These are phyloP conservation scores for Gymnoscelis rufifasciata DNA, from an alignment of 2,888 invertebrate genomes.

Conservation along the genomic window DNA sequence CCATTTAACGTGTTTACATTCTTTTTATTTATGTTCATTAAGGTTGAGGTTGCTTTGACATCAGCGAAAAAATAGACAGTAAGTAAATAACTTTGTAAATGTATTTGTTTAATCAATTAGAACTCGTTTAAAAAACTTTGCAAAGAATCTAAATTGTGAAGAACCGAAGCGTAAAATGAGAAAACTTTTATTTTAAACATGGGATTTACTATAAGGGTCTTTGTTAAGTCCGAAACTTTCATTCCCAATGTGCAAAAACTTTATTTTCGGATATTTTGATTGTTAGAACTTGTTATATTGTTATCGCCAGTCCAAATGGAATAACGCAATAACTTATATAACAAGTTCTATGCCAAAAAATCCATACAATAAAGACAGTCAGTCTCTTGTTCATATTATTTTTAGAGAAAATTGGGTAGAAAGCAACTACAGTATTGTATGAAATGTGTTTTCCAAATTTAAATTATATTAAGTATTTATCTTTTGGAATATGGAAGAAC, in stretches of 20 bases:
- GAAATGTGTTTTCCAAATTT: too few relatives aligned
- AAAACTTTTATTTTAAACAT: conserved; percentile 28
- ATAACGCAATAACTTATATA: too few relatives aligned
- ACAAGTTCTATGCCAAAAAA: too few relatives aligned
- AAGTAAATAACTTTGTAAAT: conserved; percentile 11
- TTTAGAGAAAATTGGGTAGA: too few relatives aligned
- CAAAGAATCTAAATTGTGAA: conserved; percentile 24
- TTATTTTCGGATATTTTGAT: neutral
- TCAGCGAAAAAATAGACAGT: neutral
- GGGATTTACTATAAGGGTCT: conserved; percentile 21
- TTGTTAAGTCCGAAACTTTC: conserved; percentile 15
- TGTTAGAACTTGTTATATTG: neutral
- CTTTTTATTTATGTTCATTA: conserved; percentile 8
- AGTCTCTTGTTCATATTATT: too few relatives aligned
- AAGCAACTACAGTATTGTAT: too few relatives aligned
- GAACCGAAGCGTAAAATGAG: conserved; percentile 26
- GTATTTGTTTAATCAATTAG: conserved; percentile 25
- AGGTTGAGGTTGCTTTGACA: conserved; percentile 2
- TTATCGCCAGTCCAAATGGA: too few relatives aligned
- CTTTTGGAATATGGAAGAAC: too few relatives aligned
- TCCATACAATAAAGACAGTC: too few relatives aligned
- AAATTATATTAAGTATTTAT: too few relatives aligned
- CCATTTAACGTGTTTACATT: conserved; percentile 13
- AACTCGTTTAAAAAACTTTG: conserved; percentile 26
- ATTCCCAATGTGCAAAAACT: conserved; percentile 13